Evolutionary conservation across 2,797 vertebrate species (phyloP).

Genomic region (Benthosema pterotum): DNA sequence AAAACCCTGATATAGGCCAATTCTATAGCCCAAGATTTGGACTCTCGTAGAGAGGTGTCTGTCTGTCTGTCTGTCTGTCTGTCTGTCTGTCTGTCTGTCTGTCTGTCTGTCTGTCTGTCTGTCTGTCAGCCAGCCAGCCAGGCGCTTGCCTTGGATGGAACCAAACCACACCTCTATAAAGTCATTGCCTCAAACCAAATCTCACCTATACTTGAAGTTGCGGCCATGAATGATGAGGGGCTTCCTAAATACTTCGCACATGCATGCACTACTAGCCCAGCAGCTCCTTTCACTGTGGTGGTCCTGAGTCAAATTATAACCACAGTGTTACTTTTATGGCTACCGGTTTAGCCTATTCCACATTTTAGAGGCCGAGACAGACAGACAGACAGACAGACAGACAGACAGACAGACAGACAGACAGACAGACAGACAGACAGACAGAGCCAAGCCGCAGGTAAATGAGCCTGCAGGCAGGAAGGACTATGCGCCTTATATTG

Average conservation of each 20-base stretch:
- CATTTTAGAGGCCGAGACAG: constrained; percentile 20
- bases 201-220: constrained; percentile 81
- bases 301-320: constrained; percentile 33
- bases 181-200: constrained; percentile 52
- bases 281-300: constrained; percentile 20
- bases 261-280: constrained; percentile 5
- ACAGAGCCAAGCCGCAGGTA: too few relatives aligned
- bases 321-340: constrained; percentile 69
- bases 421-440: constrained; percentile 7
- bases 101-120: constrained; percentile 5
- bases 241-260: constrained; percentile 58
- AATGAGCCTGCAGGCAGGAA: too few relatives aligned
- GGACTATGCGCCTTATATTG: too few relatives aligned
- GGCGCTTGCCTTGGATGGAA: neutral
- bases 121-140: too few relatives aligned
- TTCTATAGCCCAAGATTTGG: too few relatives aligned
- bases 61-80: too few relatives aligned
- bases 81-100: neutral
- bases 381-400: too few relatives aligned
- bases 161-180: neutral
- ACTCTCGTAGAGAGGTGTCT: too few relatives aligned
- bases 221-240: constrained; percentile 60
- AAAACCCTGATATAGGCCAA: too few relatives aligned
- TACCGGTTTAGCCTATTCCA: constrained; percentile 50
- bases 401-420: too few relatives aligned